phyloP scores from a whole-genome alignment of 2,113 vertebrate species.

The Delphinapterus leucas region DNA sequence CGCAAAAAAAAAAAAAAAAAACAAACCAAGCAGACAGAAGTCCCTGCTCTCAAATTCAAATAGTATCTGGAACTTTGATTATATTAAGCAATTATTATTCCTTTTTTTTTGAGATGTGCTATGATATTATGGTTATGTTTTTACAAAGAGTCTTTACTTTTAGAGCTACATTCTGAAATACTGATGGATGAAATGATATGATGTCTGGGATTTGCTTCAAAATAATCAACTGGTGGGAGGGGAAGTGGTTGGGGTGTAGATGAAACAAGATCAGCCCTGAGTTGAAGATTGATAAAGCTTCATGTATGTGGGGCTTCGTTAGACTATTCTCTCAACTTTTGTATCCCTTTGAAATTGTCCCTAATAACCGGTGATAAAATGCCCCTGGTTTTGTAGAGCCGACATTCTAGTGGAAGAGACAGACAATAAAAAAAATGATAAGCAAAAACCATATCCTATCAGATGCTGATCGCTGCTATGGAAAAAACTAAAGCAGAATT shows the following conservation, averaged over 20 bases:
- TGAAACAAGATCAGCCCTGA: neutral
- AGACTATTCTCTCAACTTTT: neutral
- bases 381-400: neutral
- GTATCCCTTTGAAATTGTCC: neutral
- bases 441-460: neutral
- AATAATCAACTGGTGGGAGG: neutral
- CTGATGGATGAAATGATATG: neutral
- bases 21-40: too few relatives aligned
- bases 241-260: neutral
- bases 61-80: neutral
- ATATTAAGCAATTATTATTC: neutral
- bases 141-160: neutral
- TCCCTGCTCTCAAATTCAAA: neutral
- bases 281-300: neutral
- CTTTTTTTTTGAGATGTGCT: neutral
- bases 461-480: neutral
- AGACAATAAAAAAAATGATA: neutral
- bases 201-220: neutral
- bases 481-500: neutral
- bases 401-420: neutral
- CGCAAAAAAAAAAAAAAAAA: too few relatives aligned
- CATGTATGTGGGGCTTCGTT: neutral
- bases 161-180: neutral
- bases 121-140: neutral
- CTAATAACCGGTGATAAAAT: neutral